Conservation (phyloP, 2,888 invertebrate species). For the Himalopsyche anomala region DNA sequence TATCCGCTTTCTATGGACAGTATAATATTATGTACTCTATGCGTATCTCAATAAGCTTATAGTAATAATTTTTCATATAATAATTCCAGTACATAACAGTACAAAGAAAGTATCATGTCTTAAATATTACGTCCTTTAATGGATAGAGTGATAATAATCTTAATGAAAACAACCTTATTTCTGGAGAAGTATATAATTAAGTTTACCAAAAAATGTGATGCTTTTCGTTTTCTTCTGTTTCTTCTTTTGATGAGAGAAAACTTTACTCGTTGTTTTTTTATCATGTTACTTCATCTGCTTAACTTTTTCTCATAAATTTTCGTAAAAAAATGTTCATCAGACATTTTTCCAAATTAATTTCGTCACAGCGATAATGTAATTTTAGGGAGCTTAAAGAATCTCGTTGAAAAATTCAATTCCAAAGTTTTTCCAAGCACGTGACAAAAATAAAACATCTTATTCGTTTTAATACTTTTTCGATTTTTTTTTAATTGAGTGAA, state of each 20-base stretch:
- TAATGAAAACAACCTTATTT: neutral
- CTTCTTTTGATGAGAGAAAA: conserved; percentile 27
- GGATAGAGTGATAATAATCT: neutral
- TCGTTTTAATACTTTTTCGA: too few relatives aligned
- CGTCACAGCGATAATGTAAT: conserved; percentile 21
- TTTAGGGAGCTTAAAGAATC: neutral
- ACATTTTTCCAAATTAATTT: conserved; percentile 21
- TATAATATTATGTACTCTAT: too few relatives aligned
- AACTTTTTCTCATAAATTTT: conserved; percentile 6
- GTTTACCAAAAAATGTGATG: neutral
- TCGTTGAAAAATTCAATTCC: neutral
- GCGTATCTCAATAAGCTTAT: too few relatives aligned
- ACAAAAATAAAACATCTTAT: neutral
- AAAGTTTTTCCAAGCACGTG: neutral
- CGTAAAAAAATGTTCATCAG: conserved; percentile 23
- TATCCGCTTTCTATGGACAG: too few relatives aligned
- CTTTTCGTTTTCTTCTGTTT: conserved; percentile 5
- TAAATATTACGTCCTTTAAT: neutral
- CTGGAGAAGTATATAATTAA: neutral
- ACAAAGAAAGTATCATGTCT: too few relatives aligned
- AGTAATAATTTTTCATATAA: too few relatives aligned
- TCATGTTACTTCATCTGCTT: conserved; percentile 13
- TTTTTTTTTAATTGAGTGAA: too few relatives aligned
- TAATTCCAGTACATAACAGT: too few relatives aligned
- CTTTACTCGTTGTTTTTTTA: conserved; percentile 32